Evolutionary conservation across 1,140 invertebrate genomes (phyloP).

Genomic region (Euglossa dilemma): DNA sequence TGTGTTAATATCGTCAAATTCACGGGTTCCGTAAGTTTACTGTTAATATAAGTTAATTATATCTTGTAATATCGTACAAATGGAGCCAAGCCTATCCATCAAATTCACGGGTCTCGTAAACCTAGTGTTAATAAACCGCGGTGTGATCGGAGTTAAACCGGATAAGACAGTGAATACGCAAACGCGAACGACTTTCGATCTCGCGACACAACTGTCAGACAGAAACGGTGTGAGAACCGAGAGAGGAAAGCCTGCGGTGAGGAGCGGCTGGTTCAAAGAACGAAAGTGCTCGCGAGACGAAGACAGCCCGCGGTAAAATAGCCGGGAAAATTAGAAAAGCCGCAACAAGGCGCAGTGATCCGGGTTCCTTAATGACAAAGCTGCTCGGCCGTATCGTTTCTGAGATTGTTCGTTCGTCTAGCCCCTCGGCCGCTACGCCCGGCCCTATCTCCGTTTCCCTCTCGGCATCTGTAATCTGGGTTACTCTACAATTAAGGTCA

Average conservation of each 20-base stretch:
- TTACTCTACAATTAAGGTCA: conserved; percentile 70
- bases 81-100: no score
- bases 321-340: conserved; percentile 60
- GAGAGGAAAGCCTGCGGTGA: neutral
- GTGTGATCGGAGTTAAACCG: no score
- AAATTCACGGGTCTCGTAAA: no score
- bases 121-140: no score
- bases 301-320: conserved; percentile 15
- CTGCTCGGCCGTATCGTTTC: conserved; percentile 56
- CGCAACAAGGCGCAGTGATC: conserved; percentile 49
- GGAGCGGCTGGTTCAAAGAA: neutral
- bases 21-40: no score
- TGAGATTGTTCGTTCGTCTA: conserved; percentile 59
- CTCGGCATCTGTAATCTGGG: conserved; percentile 65
- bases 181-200: no score
- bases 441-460: conserved; percentile 38
- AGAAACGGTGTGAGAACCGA: no score
- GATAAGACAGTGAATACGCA: no score
- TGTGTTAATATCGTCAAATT: no score
- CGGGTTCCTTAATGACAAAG: conserved; percentile 61
- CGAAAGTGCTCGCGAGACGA: neutral
- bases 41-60: no score
- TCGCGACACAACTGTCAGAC: no score
- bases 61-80: no score
- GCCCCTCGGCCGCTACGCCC: neutral